phyloP scores from a whole-genome alignment of 2,113 vertebrate genomes.

The Baryphthengus martii region DNA sequence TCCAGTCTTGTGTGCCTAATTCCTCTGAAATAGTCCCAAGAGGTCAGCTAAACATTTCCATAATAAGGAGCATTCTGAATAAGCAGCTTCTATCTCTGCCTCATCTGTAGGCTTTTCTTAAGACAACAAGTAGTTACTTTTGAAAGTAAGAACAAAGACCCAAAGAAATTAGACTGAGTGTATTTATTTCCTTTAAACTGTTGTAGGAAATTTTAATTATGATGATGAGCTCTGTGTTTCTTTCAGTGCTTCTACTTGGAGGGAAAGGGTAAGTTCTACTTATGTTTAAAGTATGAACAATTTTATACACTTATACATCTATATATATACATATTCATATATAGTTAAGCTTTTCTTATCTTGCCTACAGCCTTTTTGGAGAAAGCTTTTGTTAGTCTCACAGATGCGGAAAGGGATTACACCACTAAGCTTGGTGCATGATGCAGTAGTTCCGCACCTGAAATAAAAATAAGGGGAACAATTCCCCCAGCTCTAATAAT shows the following conservation, averaged over 20 bases:
- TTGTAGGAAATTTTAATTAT: slow-evolving; percentile 21
- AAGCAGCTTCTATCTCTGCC: slow-evolving; percentile 34
- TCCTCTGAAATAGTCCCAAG: slow-evolving; percentile 36
- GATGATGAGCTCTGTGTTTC: background rate
- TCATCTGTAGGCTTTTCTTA: slow-evolving; percentile 47
- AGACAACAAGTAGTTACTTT: slow-evolving; percentile 45
- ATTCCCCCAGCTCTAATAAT: background rate
- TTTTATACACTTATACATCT: background rate
- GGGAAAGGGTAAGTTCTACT: background rate
- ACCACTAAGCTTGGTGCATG: background rate
- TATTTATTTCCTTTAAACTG: slow-evolving; percentile 51
- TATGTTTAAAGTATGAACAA: background rate
- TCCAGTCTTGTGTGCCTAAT: slow-evolving; percentile 56
- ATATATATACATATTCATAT: background rate
- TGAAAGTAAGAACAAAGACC: slow-evolving; percentile 39
- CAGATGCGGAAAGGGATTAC: background rate
- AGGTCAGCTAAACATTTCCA: slow-evolving; percentile 45
- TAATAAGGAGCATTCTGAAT: slow-evolving; percentile 39
- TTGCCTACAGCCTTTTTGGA: background rate
- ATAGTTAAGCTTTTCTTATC: background rate
- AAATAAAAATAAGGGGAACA: slow-evolving; percentile 40
- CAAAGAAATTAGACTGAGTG: slow-evolving; percentile 28
- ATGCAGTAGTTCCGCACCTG: background rate
- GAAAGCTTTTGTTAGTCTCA: background rate
- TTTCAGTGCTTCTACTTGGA: background rate